Conservation (phyloP, 1,140 invertebrate genomes). For the Penaeus japonicus region DNA sequence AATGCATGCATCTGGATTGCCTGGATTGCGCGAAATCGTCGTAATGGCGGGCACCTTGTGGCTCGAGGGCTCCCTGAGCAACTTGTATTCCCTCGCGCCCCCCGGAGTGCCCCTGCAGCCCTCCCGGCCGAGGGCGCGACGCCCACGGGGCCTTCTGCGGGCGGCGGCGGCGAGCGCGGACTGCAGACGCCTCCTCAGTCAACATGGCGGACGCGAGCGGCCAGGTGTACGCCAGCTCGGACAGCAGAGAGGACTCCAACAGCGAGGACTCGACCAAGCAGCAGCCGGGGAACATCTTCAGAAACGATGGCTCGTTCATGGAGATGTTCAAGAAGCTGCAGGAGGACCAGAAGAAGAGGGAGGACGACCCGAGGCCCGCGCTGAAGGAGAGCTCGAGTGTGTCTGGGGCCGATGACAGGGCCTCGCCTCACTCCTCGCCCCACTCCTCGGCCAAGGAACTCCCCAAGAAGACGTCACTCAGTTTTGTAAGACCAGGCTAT, state of each 20-base stretch:
- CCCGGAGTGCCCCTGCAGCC: too few relatives aligned
- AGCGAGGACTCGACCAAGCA: constrained; percentile 36
- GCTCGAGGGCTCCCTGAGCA: too few relatives aligned
- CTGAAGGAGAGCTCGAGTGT: not conserved
- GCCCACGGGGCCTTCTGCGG: too few relatives aligned
- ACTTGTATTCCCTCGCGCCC: too few relatives aligned
- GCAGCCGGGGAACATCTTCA: constrained; percentile 25
- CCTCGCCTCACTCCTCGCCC: not conserved
- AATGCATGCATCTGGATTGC: too few relatives aligned
- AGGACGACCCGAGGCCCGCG: not conserved
- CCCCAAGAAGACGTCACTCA: constrained; percentile 27
- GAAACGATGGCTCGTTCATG: constrained; percentile 45
- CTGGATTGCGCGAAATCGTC: too few relatives aligned
- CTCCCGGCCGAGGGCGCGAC: too few relatives aligned
- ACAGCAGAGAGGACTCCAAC: not conserved
- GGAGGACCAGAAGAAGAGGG: not conserved
- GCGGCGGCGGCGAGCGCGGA: too few relatives aligned
- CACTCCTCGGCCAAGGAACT: not conserved
- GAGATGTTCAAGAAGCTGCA: constrained; percentile 51
- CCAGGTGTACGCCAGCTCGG: too few relatives aligned
- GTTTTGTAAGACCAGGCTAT: constrained; percentile 51
- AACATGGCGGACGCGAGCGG: too few relatives aligned
- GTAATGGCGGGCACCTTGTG: too few relatives aligned
- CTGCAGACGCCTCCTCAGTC: too few relatives aligned
- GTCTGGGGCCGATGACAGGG: not conserved